Percentiles rank a stretch among this genome's conserved stretches.
These are phyloP conservation scores for Herpailurus yagouaroundi DNA, from an alignment of 2,113 vertebrate species.

Conservation along the genomic window DNA sequence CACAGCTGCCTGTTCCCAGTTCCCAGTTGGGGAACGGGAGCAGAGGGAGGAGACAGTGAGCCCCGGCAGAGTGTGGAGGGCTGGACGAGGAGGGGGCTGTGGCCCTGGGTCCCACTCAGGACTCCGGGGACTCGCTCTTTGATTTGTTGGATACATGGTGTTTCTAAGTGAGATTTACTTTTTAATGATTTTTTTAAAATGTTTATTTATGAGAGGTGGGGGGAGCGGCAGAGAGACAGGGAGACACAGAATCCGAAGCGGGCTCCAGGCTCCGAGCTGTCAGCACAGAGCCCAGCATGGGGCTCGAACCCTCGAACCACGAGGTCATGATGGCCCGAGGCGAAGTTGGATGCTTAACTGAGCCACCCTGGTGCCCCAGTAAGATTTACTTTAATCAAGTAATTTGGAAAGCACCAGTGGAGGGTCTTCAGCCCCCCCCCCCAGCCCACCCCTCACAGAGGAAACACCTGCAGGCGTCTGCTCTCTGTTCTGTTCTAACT, in stretches of 20 bases:
- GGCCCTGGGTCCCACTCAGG: neutral
- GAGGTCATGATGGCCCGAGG: no score
- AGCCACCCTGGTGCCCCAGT: neutral
- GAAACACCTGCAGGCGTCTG: neutral
- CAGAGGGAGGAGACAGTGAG: neutral
- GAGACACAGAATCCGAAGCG: no score
- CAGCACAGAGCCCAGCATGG: no score
- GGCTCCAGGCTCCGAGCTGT: no score
- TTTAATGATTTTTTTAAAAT: neutral
- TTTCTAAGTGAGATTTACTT: neutral
- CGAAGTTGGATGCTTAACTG: no score
- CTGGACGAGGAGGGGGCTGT: neutral
- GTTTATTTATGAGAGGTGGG: no score
- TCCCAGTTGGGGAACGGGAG: rapidly evolving
- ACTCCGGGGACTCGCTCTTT: neutral
- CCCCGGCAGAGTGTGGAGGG: rapidly evolving
- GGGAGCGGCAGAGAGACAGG: no score
- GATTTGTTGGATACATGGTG: neutral
- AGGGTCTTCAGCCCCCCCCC: neutral
- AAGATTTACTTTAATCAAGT: neutral
- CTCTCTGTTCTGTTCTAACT: neutral
- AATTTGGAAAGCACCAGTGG: neutral
- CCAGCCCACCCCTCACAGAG: rapidly evolving
- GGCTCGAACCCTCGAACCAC: no score
- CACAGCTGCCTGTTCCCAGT: neutral